These are phyloP conservation scores for Stigmatopora nigra DNA, from an alignment of 2,113 vertebrate species.

Conservation along the genomic window DNA sequence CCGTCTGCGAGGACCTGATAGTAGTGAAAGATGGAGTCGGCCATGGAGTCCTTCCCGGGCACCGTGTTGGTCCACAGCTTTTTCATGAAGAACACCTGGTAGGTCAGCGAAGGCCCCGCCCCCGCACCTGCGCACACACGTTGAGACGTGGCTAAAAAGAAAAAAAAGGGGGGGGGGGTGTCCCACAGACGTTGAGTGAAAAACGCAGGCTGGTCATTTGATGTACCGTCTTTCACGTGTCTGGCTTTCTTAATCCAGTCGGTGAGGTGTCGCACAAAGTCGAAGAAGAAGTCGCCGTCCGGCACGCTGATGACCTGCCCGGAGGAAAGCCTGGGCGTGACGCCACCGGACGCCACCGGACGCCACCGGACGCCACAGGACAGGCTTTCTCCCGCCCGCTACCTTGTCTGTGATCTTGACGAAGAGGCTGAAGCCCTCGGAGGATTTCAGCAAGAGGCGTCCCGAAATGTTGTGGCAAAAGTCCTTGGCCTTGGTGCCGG, in stretches of 20 bases:
- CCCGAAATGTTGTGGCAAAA: conserved; percentile 93
- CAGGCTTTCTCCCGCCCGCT: not conserved
- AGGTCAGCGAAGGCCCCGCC: conserved; percentile 87
- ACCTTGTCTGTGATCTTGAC: conserved; percentile 99
- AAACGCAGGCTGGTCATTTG: too few relatives aligned
- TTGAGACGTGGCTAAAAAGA: too few relatives aligned
- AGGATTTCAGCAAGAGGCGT: conserved; percentile 82
- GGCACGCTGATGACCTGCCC: conserved; percentile 96
- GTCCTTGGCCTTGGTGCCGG: conserved; percentile 96
- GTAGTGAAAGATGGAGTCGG: conserved; percentile 96
- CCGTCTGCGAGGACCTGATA: conserved; percentile 76
- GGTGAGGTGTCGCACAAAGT: conserved; percentile 95
- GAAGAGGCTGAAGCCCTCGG: conserved; percentile 95
- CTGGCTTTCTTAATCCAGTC: conserved; percentile 99
- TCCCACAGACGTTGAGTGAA: too few relatives aligned
- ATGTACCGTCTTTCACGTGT: conserved; percentile 85
- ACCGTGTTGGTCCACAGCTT: conserved; percentile 91
- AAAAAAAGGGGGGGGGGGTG: too few relatives aligned
- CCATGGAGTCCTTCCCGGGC: conserved; percentile 92
- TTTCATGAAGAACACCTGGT: conserved; percentile 99
- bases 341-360: too few relatives aligned
- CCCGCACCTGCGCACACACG: conserved; percentile 53
- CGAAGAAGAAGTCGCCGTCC: conserved; percentile 97
- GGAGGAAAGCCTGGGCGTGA: too few relatives aligned
- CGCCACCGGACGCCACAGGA: too few relatives aligned